Base-by-base conservation (phyloP, 2,888 invertebrate genomes). In the Tribolium freemani region DNA sequence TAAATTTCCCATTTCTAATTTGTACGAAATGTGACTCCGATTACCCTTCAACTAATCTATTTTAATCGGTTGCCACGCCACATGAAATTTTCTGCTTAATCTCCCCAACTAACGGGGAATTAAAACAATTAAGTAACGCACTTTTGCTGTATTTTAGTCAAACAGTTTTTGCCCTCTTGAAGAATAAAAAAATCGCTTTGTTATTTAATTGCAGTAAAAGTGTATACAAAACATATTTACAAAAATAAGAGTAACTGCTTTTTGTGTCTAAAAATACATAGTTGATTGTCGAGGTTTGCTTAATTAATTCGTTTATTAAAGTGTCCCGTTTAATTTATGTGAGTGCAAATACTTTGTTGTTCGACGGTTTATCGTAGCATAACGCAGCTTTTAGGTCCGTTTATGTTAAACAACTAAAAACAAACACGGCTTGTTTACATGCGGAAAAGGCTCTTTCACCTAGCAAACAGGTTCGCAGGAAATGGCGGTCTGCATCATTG, bases 381-480 rank as follows among this genome's bases (percentile, higher is more conserved):
- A 38, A 38, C 9, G 38, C 38, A 38, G 38, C 46, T 50, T 64
- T 54, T 21, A 53, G 38, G 53, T 51, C 21, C 13, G 56, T 45
- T 16, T 30, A 21, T 51, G 67, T 61, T 44, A 30, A 60, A 72
- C 68, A 63, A 50, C 45, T 63, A 50, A 69, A 57, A 51, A 57
- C 51, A 68, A 72, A 72, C 72, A 68, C 5, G 45, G 5, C 38
- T 54, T 72, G 72, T 72, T 72, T 72, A 69, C 69, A 56, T 57
- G 50, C 56, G 67, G 71, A 68, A 68, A 72, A 68, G 61, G 58
- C 60, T 45, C 26, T 57, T 54, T 71, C 67, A 67, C 48, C 67
- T 67, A 69, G 67, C 54, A 61, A 71, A 71, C 60, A 67, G 60
- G 54, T 54, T 26, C 16, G 63, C 50, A 56, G 72, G 69, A 72